A percentile compares a stretch with the other conserved stretches of the same genome.
phyloP scores from a whole-genome alignment of 2,113 vertebrate genomes.

The Silurus asotus region DNA sequence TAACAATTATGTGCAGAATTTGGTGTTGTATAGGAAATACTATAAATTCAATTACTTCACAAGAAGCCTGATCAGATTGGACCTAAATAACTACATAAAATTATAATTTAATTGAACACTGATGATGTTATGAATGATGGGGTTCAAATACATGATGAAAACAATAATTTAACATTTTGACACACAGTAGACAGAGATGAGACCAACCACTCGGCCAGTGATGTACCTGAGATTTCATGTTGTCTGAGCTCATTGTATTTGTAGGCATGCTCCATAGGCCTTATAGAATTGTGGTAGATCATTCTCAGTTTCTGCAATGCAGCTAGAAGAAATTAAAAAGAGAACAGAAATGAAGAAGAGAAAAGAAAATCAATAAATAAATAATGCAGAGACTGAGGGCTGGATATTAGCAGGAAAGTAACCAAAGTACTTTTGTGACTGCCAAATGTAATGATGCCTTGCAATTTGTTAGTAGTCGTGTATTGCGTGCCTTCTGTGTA shows the following conservation, averaged over 20 bases:
- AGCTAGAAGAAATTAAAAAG: conserved; percentile 62
- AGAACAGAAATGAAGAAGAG: background rate
- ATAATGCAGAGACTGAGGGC: background rate
- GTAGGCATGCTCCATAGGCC: conserved; percentile 95
- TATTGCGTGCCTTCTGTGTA: background rate
- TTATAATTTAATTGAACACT: background rate
- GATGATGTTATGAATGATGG: conserved; percentile 37
- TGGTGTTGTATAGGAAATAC: background rate
- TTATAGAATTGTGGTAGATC: conserved; percentile 94
- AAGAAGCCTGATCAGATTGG: background rate
- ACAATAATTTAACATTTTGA: conserved; percentile 39
- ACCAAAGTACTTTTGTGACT: background rate
- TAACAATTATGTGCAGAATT: background rate
- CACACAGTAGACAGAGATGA: conserved; percentile 27
- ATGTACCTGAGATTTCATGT: conserved; percentile 94
- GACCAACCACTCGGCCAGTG: background rate
- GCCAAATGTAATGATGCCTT: background rate
- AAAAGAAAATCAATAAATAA: background rate
- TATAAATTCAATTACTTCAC: background rate
- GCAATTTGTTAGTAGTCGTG: background rate
- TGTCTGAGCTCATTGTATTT: conserved; percentile 96
- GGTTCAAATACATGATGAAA: conserved; percentile 22
- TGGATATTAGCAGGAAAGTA: background rate
- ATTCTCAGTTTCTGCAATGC: conserved; percentile 86
- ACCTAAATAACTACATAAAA: background rate